Conservation (phyloP, 2,888 invertebrate genomes). For the Listrodromus nycthemerus region DNA sequence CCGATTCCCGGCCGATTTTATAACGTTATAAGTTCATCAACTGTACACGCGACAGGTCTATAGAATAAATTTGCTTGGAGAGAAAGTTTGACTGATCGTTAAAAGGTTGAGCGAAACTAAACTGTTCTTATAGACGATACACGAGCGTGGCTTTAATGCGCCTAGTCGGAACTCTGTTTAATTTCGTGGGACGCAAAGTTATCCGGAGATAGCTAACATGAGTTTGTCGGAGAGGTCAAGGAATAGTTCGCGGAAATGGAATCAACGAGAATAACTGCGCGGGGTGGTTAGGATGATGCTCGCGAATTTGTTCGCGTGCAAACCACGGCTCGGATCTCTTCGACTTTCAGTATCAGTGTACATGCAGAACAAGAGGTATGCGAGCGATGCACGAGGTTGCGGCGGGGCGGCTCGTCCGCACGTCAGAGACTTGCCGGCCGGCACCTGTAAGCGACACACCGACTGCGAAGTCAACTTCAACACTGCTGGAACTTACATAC, state of each 20-base stretch:
- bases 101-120: slow-evolving; percentile 9
- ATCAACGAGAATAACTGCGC: background rate
- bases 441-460: slow-evolving; percentile 42
- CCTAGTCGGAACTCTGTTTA: background rate
- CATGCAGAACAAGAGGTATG: background rate
- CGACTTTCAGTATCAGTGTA: slow-evolving; percentile 13
- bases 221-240: slow-evolving; percentile 6
- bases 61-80: slow-evolving; percentile 1
- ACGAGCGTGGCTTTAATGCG: background rate
- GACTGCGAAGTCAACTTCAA: slow-evolving; percentile 5
- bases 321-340: slow-evolving; percentile 13
- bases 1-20: too few species aligned
- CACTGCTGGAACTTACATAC: background rate
- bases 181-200: slow-evolving; percentile 16
- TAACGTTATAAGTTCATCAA: too few species aligned
- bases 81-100: slow-evolving; percentile 30
- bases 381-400: background rate
- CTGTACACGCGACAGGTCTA: slow-evolving; percentile 27
- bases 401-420: slow-evolving; percentile 26
- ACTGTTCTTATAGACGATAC: slow-evolving; percentile 3
- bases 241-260: slow-evolving; percentile 14
- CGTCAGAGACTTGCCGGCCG: slow-evolving; percentile 20
- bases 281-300: background rate
- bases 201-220: background rate
- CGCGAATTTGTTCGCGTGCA: slow-evolving; percentile 38